Evolutionary conservation across 2,113 vertebrate genomes (phyloP).

Genomic region (Chlorocebus sabaeus): DNA sequence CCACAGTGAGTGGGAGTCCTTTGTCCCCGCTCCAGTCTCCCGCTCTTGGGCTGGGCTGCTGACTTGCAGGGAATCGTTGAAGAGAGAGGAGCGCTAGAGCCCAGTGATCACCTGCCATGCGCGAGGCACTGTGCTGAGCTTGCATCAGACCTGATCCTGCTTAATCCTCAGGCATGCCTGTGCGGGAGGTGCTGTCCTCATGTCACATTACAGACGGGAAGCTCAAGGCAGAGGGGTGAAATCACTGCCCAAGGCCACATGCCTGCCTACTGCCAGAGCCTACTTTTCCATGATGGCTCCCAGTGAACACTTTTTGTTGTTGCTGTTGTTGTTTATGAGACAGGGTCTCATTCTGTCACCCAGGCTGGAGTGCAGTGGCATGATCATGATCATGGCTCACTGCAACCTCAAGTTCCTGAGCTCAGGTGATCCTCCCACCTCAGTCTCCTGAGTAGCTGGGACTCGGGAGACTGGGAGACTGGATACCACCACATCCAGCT

Average conservation of each 20-base stretch:
- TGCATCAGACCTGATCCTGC: not conserved
- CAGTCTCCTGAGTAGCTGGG: too few species aligned
- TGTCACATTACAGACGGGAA: not conserved
- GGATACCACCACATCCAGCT: too few species aligned
- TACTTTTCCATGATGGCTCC: not conserved
- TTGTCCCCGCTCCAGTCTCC: not conserved
- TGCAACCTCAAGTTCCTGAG: too few species aligned
- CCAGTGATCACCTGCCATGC: not conserved
- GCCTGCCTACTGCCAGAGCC: not conserved
- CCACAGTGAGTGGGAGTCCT: not conserved
- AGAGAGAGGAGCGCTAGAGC: not conserved
- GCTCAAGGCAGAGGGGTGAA: not conserved
- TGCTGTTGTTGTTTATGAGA: too few species aligned
- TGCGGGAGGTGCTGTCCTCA: not conserved
- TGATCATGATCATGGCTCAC: too few species aligned
- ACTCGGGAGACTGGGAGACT: too few species aligned
- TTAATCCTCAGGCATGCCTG: not conserved
- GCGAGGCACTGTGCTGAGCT: not conserved
- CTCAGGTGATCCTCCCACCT: too few species aligned
- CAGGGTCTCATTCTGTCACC: too few species aligned
- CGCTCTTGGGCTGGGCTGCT: not conserved
- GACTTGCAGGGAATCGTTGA: not conserved
- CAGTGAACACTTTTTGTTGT: not conserved
- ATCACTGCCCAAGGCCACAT: not conserved
- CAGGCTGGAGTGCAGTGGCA: too few species aligned